Conservation (phyloP, 1,140 invertebrate genomes). For the Heterodera carotae region DNA sequence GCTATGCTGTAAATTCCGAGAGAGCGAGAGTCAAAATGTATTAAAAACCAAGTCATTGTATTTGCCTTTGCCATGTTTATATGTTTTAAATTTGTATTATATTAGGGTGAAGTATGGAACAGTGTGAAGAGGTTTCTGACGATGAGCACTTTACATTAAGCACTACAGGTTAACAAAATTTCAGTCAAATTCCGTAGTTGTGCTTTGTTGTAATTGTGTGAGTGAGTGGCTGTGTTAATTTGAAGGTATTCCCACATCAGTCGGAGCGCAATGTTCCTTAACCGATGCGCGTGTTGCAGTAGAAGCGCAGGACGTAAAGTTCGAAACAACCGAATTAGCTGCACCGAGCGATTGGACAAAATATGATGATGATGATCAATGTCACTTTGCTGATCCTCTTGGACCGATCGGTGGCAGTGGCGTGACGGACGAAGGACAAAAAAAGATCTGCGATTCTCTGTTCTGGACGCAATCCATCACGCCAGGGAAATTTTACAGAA, state of each 20-base stretch:
- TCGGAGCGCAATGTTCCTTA: neutral
- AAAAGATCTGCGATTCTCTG: slow-evolving; percentile 30
- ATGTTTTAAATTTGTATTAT: slow-evolving; percentile 8
- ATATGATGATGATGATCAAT: slow-evolving; percentile 10
- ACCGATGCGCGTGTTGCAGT: too few relatives aligned
- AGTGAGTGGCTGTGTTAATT: too few relatives aligned
- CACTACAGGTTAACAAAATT: neutral
- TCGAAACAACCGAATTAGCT: neutral
- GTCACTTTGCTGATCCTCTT: neutral
- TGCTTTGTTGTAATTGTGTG: too few relatives aligned
- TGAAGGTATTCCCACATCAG: too few relatives aligned
- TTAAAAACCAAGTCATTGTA: neutral
- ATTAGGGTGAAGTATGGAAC: neutral
- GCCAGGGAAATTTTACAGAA: slow-evolving; percentile 40
- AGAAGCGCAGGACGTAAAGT: too few relatives aligned
- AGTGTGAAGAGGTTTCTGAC: neutral
- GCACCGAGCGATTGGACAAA: slow-evolving; percentile 15
- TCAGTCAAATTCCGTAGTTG: neutral
- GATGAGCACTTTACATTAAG: neutral
- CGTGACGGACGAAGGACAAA: slow-evolving; percentile 4
- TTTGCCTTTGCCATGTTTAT: neutral
- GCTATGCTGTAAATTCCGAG: slow-evolving; percentile 2
- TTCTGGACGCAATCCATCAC: slow-evolving; percentile 39
- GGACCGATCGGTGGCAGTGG: slow-evolving; percentile 4
- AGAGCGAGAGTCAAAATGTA: too few relatives aligned